These are phyloP conservation scores for human (Homo sapiens) DNA, from an alignment of 2,113 vertebrate genomes.

Conservation along the genomic window DNA sequence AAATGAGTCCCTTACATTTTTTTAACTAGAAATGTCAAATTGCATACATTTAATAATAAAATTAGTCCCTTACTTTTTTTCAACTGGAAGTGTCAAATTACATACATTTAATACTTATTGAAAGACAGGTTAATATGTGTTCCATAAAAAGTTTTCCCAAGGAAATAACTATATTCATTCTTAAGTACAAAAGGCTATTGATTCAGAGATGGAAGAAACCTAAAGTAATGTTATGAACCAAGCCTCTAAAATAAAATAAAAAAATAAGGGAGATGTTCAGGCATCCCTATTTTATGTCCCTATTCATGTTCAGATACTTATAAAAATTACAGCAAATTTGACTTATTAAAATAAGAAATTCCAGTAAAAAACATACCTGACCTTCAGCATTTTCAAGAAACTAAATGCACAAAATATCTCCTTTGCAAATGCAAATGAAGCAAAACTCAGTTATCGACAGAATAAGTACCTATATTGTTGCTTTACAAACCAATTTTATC, in stretches of 20 bases:
- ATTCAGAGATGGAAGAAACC: not conserved
- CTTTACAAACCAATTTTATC: not conserved
- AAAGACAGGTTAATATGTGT: not conserved
- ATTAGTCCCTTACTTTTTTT: not conserved
- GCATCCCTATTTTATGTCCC: not conserved
- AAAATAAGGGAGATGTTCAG: not conserved
- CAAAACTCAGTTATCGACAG: not conserved
- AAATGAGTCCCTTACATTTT: not conserved
- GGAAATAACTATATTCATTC: not conserved
- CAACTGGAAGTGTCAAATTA: constrained; percentile 33
- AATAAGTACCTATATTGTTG: not conserved
- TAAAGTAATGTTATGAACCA: not conserved
- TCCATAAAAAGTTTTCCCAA: not conserved
- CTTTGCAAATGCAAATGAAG: constrained; percentile 5
- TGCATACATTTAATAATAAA: not conserved
- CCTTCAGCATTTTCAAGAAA: not conserved
- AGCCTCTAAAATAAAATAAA: not conserved
- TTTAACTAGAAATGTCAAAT: constrained; percentile 36
- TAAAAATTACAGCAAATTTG: not conserved
- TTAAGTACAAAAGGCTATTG: not conserved
- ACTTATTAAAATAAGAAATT: constrained; percentile 34
- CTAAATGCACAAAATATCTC: not conserved
- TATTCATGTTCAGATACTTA: not conserved
- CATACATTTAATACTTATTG: not conserved
- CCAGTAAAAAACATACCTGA: not conserved